These are phyloP conservation scores for Crocuta crocuta DNA, from an alignment of 2,113 vertebrate genomes.

Conservation along the genomic window DNA sequence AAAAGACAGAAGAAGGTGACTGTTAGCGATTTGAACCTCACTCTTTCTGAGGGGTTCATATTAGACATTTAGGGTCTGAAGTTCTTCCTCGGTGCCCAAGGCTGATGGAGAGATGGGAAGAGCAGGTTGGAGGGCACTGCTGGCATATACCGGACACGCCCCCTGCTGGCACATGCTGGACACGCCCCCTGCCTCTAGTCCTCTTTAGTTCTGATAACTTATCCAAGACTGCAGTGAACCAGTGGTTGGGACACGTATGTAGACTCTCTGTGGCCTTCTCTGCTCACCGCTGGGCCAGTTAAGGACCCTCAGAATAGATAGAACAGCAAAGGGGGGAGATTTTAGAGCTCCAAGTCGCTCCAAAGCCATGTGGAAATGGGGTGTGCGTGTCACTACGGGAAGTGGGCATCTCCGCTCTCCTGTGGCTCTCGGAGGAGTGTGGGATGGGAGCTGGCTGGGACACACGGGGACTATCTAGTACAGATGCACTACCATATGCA, in stretches of 20 bases:
- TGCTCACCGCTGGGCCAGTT: not conserved
- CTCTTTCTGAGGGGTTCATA: not conserved
- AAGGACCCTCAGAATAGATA: not conserved
- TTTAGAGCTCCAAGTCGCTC: not conserved
- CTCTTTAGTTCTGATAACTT: not conserved
- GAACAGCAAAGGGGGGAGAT: not conserved
- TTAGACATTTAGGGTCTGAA: not conserved
- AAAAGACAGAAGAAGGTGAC: not conserved
- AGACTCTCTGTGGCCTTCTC: not conserved
- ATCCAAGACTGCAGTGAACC: not conserved
- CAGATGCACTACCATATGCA: not conserved
- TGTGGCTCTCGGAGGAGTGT: not conserved
- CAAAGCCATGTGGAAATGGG: not conserved
- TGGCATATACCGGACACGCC: no score
- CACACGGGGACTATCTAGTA: accelerated
- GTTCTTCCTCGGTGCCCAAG: not conserved
- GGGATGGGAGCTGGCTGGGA: not conserved
- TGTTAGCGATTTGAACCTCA: not conserved
- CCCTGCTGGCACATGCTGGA: not conserved
- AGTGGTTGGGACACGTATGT: not conserved
- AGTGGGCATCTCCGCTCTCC: not conserved
- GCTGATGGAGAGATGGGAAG: not conserved
- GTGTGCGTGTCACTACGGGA: accelerated
- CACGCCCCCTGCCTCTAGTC: not conserved
- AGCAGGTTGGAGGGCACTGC: no score